Percentiles rank a stretch among this genome's conserved stretches.
These are phyloP conservation scores for Melanargia galathea DNA, from an alignment of 2,888 invertebrate genomes.

Conservation along the genomic window DNA sequence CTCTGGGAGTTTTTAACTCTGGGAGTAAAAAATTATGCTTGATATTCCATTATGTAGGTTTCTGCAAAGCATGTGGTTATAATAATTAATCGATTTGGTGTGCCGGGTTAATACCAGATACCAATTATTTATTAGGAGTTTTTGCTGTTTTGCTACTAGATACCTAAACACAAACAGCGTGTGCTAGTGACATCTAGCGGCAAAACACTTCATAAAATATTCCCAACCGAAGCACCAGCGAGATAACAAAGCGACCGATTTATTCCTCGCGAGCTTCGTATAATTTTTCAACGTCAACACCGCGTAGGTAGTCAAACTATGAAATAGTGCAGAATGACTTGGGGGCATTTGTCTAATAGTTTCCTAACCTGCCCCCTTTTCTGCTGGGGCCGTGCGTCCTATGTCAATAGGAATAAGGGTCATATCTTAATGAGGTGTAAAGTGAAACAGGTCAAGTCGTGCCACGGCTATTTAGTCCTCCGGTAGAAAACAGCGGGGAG, in stretches of 20 bases:
- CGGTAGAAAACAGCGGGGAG: conserved; percentile 77
- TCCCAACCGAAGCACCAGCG: conserved; percentile 1
- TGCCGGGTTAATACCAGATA: too few species aligned
- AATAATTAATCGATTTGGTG: too few species aligned
- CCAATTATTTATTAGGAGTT: background rate
- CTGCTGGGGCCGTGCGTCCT: conserved; percentile 39
- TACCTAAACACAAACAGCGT: background rate
- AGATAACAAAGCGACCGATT: conserved; percentile 16
- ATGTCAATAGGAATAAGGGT: conserved; percentile 39
- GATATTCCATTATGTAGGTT: too few species aligned
- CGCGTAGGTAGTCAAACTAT: conserved; percentile 58
- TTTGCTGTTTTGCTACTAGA: too few species aligned
- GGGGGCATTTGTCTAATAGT: conserved; percentile 70
- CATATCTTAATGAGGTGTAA: conserved; percentile 42
- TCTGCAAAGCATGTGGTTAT: too few species aligned
- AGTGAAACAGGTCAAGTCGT: conserved; percentile 66
- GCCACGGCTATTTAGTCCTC: conserved; percentile 70
- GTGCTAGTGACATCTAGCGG: conserved; percentile 11
- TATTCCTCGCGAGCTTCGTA: conserved; percentile 40
- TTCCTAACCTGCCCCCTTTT: conserved; percentile 51
- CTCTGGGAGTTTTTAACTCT: too few species aligned
- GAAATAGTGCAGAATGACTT: conserved; percentile 65
- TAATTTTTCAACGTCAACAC: conserved; percentile 68
- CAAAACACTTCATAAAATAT: background rate
- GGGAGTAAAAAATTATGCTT: too few species aligned